Percentiles rank a stretch among this genome's conserved stretches.
Evolutionary conservation across 2,888 invertebrate genomes (phyloP).

Genomic region (Atherix ibis): DNA sequence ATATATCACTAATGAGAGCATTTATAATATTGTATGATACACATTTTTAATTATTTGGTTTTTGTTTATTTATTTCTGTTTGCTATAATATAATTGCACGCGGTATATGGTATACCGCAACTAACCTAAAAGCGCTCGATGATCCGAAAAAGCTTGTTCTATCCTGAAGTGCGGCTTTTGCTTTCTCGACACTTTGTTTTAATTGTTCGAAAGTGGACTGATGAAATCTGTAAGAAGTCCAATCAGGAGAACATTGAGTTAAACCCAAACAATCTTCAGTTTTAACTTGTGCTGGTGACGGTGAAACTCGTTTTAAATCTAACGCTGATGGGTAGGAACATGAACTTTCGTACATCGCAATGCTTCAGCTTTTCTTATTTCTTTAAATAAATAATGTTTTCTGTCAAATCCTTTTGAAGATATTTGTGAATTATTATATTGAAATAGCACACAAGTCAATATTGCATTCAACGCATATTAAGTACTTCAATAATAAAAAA

Average conservation of each 20-base stretch:
- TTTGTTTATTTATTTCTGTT: neutral
- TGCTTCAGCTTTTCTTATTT: no score
- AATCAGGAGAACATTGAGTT: constrained; percentile 46
- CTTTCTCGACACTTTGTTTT: constrained; percentile 81
- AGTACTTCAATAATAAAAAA: no score
- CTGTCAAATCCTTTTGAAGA: no score
- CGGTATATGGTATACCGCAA: neutral
- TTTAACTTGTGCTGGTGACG: constrained; percentile 32
- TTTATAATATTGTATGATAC: neutral
- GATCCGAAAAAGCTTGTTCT: constrained; percentile 52
- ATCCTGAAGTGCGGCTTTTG: constrained; percentile 71
- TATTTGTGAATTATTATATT: no score
- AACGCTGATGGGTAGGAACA: constrained; percentile 79
- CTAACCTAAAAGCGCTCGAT: constrained; percentile 58
- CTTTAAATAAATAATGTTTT: no score
- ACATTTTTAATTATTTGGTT: neutral
- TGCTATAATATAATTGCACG: neutral
- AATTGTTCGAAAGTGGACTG: constrained; percentile 80
- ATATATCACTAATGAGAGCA: constrained; percentile 24
- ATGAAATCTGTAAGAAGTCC: constrained; percentile 66
- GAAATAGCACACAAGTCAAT: no score
- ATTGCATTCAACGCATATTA: no score
- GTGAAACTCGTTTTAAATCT: constrained; percentile 56
- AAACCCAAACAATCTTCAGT: constrained; percentile 35
- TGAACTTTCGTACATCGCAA: constrained; percentile 82